A percentile compares a stretch with the other conserved stretches of the same genome.
Conservation (phyloP, 2,113 vertebrate species). For the Solea senegalensis region DNA sequence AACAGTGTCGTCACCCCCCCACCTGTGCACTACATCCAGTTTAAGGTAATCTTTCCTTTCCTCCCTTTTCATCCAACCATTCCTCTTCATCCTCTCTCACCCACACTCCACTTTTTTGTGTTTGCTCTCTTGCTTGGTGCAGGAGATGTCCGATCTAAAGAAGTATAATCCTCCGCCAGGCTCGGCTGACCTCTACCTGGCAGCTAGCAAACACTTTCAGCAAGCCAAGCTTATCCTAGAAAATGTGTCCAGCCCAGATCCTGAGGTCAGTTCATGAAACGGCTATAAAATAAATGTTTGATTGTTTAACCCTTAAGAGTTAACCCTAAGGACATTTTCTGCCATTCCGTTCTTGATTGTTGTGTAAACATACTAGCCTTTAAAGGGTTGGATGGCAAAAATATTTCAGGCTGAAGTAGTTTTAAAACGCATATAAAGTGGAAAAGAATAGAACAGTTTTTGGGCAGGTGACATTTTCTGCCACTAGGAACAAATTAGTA, state of each 20-base stretch:
- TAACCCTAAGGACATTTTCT: too few relatives aligned
- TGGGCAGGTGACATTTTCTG: too few relatives aligned
- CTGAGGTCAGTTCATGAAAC: conserved; percentile 84
- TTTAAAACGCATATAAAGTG: too few relatives aligned
- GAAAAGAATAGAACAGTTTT: too few relatives aligned
- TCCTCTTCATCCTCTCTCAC: neutral
- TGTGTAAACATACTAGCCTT: too few relatives aligned
- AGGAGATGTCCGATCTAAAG: conserved; percentile 99
- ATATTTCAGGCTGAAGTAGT: too few relatives aligned
- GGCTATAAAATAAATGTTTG: neutral
- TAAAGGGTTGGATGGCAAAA: too few relatives aligned
- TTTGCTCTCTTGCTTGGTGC: conserved; percentile 1
- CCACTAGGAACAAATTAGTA: too few relatives aligned
- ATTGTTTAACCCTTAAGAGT: neutral
- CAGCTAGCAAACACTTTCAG: conserved; percentile 99
- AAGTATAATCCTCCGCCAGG: conserved; percentile 97
- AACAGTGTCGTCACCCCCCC: conserved; percentile 98
- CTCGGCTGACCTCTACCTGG: conserved; percentile 95
- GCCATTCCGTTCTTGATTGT: too few relatives aligned
- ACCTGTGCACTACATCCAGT: conserved; percentile 96
- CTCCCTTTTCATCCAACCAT: neutral
- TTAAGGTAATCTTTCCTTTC: conserved; percentile 84
- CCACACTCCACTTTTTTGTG: neutral
- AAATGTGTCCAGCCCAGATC: conserved; percentile 92
- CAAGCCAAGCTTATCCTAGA: conserved; percentile 98